These are phyloP conservation scores for Pavo muticus DNA, from an alignment of 2,113 vertebrate genomes.

Conservation along the genomic window DNA sequence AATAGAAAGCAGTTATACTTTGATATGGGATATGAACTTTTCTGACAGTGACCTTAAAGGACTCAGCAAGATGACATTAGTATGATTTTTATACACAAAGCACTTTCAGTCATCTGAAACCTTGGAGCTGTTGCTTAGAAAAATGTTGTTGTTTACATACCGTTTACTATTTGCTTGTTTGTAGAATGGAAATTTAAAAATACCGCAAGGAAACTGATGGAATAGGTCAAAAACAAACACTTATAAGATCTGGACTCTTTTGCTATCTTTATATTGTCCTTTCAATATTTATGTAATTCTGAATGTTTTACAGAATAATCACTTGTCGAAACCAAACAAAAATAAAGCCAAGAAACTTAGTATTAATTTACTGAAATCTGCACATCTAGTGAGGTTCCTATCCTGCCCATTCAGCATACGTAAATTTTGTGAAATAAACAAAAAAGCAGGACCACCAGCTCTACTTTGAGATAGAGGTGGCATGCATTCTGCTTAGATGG, in stretches of 20 bases:
- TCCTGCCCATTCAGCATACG: not conserved
- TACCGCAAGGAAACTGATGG: not conserved
- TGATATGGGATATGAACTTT: constrained; percentile 13
- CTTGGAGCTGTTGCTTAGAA: not conserved
- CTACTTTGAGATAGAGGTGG: not conserved
- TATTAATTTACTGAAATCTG: not conserved
- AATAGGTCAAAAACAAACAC: not conserved
- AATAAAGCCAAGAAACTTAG: not conserved
- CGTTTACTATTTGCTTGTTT: not conserved
- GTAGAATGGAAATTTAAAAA: not conserved
- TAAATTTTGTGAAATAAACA: not conserved
- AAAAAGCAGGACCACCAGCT: not conserved
- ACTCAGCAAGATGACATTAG: not conserved
- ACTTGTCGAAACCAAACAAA: not conserved
- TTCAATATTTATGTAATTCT: not conserved
- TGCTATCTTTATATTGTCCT: not conserved
- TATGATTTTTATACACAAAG: not conserved
- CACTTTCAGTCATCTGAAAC: not conserved
- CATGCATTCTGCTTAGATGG: not conserved
- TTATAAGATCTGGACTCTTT: not conserved
- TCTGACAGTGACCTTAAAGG: not conserved
- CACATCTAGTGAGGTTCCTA: not conserved
- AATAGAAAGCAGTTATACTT: constrained; percentile 26
- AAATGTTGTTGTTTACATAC: not conserved
- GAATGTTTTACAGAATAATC: not conserved